Evolutionary conservation across 2,888 invertebrate species (phyloP).

Genomic region (Biston betularia): DNA sequence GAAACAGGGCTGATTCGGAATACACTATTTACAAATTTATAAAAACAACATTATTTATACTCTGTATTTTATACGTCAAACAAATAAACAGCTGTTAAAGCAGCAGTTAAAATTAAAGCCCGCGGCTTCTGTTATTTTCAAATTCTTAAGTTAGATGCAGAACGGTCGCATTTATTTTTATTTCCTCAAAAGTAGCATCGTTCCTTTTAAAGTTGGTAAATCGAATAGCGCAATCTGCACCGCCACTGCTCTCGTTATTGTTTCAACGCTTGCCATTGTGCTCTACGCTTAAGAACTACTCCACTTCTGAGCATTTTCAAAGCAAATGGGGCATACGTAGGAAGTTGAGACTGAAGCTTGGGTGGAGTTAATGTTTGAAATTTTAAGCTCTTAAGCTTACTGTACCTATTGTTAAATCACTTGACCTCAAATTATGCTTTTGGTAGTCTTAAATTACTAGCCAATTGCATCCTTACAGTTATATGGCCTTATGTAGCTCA

Average conservation of each 20-base stretch:
- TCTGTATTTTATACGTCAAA: neutral
- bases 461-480: too few relatives aligned
- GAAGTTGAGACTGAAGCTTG: constrained; percentile 27
- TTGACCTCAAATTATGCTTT: neutral
- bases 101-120: too few relatives aligned
- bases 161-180: constrained; percentile 6
- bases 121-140: neutral
- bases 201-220: constrained; percentile 45
- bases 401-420: neutral
- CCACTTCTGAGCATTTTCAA: constrained; percentile 49
- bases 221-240: constrained; percentile 51
- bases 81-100: neutral
- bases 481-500: too few relatives aligned
- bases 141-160: constrained; percentile 1
- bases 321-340: constrained; percentile 41
- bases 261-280: constrained; percentile 58
- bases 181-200: constrained; percentile 39
- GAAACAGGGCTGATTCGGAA: too few relatives aligned
- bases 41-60: too few relatives aligned
- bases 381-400: neutral
- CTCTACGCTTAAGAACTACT: constrained; percentile 51
- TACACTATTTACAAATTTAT: too few relatives aligned
- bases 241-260: constrained; percentile 63
- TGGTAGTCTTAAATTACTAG: neutral
- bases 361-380: constrained; percentile 8